Evolutionary conservation across 2,888 invertebrate genomes (phyloP).

Genomic region (Chromoteleia sp.): DNA sequence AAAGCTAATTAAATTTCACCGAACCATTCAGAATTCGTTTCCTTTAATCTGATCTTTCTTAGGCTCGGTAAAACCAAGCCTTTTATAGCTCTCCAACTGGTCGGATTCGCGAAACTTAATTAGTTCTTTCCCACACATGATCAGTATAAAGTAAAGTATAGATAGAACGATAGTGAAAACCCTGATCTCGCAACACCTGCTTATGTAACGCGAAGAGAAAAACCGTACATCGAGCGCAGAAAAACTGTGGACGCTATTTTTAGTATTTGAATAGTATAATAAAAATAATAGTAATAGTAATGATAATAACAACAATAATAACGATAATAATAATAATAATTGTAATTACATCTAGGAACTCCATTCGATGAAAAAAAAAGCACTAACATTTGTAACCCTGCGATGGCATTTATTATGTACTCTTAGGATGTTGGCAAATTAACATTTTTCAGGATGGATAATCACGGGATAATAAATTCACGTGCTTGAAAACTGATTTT

Average conservation of each 20-base stretch:
- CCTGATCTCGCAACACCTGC: slow-evolving; percentile 22
- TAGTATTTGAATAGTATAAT: background rate
- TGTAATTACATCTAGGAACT: too few species aligned
- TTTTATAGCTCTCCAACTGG: slow-evolving; percentile 26
- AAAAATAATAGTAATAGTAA: too few species aligned
- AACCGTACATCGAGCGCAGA: background rate
- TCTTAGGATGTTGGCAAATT: too few species aligned
- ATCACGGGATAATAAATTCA: too few species aligned
- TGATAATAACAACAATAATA: too few species aligned
- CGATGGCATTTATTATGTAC: too few species aligned
- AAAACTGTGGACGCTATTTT: too few species aligned
- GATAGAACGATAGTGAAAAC: slow-evolving; percentile 16
- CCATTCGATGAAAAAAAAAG: too few species aligned
- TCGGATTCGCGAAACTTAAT: slow-evolving; percentile 33
- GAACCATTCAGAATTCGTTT: slow-evolving; percentile 7
- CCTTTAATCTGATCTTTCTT: slow-evolving; percentile 16
- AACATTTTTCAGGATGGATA: too few species aligned
- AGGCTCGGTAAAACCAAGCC: slow-evolving; percentile 1
- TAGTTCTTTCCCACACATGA: slow-evolving; percentile 53
- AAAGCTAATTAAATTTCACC: background rate
- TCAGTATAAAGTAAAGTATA: slow-evolving; percentile 12
- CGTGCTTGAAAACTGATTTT: too few species aligned
- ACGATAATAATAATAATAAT: too few species aligned
- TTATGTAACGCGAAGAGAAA: slow-evolving; percentile 27
- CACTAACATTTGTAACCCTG: too few species aligned